Base-by-base conservation (phyloP, 2,113 vertebrate genomes). In the Progne subis region DNA sequence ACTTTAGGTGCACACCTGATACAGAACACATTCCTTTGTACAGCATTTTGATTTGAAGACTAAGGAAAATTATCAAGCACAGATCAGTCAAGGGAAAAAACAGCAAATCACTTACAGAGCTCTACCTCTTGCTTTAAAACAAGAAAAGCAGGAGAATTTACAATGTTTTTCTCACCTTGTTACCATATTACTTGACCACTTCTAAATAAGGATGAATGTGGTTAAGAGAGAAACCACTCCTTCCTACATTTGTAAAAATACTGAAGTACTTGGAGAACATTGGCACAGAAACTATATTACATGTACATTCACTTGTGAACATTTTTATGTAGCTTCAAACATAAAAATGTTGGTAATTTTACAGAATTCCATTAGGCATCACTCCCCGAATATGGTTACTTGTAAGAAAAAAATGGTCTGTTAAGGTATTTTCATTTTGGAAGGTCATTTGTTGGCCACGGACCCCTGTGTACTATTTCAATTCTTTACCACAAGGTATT, bases 291-390 rank as follows among this genome's bases (percentile, higher is more conserved):
- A 95, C 57, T 78, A 10, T 53, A 37, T 75, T 77, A 82, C 60
- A 52, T 32, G 60, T 92, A 95, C 88, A 74, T 94, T 96, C 94
- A 86, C 75, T 79, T 85, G 86, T 88, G 94, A 93, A 46, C 74
- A 86, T n/a, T 71, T 92, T 64, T 91, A 89, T 76, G 86, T 90
- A 80, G 53, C 50, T 92, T 67, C 59, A 89, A 90, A 87, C 37
- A 75, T 46, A 18, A 83, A 86, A 89, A 75, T 37, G 76, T 44
- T 60, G 69, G 43, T 39, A 46, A 50, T 82, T 78, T 60, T 83
- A 81, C 70, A 72, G 69, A 82, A 71, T 81, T 68, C 59, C 12
- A 3, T 50, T 64, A 34, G 26, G 44, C 68, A 37, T 81, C 81
- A 71, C 64, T 60, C 60, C 67, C 46, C 64, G 86, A 85, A 88